Evolutionary conservation across 2,113 vertebrate species (phyloP), one percentile per base, ranked within the genome.

Genomic region (Propithecus coquereli): DNA sequence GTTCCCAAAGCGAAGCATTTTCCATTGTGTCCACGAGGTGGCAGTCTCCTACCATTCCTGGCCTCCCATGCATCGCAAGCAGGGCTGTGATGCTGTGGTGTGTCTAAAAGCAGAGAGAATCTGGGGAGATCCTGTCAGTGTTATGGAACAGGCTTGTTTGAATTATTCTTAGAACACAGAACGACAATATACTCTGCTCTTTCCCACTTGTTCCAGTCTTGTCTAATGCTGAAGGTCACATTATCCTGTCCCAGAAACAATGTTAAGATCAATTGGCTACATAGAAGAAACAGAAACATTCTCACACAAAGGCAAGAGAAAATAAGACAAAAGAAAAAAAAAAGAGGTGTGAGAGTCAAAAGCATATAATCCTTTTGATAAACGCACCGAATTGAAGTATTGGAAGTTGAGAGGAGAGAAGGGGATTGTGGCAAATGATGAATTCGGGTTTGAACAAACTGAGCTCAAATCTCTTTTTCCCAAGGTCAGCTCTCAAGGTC

Each of bases 401-500:
- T 6, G 30, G 43, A 59, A 74, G 5, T 17, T 4, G 25, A 90
- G 40, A 79, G 54, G 11, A 70, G 74, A 88, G n/a, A 22, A 50
- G 13, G 66, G 70, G 74, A 50, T 18, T 34, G 30, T 59, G n/a
- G 76, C 27, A 47, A 32, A 13, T 17, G 43, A 37, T 37, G 87
- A 76, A 84, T 59, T 43, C 32, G 40, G 25, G 43, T n/a, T 86
- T 65, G 45, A 65, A 80, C 73, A 54, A 40, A 30, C 14, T 14
- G 76, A 84, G 8, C n/a, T 93, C 50, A 40, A 66, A n/a, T 87
- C 23, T 70, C 57, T 71, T 54, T 68, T 66, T 18, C 32, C n/a
- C 91, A 94, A 96, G 93, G 95, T 97, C 96, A 94, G 16, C 47
- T 84, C 32, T 93, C 93, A 97, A 96, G 94, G 97, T 94, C 95